A percentile compares a stretch with the other conserved stretches of the same genome.
phyloP scores from a whole-genome alignment of 2,888 invertebrate genomes.

The Anagyrus pseudococci region DNA sequence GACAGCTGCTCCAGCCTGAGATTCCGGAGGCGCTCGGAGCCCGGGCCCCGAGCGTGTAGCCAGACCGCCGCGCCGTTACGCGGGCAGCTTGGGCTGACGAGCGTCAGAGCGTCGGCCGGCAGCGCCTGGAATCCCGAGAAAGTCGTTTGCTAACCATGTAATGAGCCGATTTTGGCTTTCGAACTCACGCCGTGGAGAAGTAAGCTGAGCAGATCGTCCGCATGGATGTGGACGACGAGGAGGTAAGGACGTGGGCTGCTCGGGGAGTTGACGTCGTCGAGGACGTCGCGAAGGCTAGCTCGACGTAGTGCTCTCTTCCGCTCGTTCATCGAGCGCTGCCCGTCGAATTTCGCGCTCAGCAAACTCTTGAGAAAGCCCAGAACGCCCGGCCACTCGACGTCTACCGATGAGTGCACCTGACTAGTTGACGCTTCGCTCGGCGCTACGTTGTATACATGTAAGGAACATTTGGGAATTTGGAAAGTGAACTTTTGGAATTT shows the following conservation, averaged over 20 bases:
- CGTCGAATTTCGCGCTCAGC: not conserved
- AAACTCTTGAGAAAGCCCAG: too few relatives aligned
- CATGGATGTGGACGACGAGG: constrained; percentile 41
- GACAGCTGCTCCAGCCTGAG: constrained; percentile 6
- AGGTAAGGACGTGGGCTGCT: constrained; percentile 48
- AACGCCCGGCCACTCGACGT: too few relatives aligned
- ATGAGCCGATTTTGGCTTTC: not conserved
- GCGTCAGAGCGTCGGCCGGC: constrained; percentile 44
- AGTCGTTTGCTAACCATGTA: not conserved
- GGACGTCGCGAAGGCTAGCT: constrained; percentile 41
- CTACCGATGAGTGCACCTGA: too few relatives aligned
- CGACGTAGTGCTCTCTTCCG: constrained; percentile 34
- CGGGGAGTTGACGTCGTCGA: constrained; percentile 43
- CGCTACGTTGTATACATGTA: too few relatives aligned
- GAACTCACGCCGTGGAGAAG: constrained; percentile 44
- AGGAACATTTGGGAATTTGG: too few relatives aligned
- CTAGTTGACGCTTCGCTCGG: too few relatives aligned
- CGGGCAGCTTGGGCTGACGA: constrained; percentile 44
- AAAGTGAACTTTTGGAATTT: too few relatives aligned
- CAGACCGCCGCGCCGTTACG: constrained; percentile 34
- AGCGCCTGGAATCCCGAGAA: constrained; percentile 39
- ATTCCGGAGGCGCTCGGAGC: constrained; percentile 37
- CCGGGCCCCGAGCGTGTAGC: constrained; percentile 48
- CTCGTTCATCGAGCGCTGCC: not conserved
- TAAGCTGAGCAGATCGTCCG: constrained; percentile 42